These are phyloP conservation scores for Conus ventricosus DNA, from an alignment of 1,140 invertebrate genomes.

Conservation along the genomic window DNA sequence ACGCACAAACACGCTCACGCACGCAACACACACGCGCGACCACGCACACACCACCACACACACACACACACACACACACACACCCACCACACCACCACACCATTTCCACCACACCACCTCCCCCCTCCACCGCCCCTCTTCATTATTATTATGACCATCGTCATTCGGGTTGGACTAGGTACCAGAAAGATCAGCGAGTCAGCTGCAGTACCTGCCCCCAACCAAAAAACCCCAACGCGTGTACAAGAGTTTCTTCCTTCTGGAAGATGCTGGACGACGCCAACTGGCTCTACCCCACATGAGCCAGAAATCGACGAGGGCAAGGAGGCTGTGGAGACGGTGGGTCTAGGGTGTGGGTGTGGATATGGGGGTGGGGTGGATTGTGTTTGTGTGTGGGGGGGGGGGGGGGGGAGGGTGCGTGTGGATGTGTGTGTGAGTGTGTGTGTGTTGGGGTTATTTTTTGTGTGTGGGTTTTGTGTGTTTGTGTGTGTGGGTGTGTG, in stretches of 20 bases:
- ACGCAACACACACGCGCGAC: too few relatives aligned
- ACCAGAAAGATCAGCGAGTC: neutral
- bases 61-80: too few relatives aligned
- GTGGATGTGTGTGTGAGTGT: too few relatives aligned
- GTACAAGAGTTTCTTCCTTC: conserved; percentile 18
- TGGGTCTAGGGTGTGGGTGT: neutral
- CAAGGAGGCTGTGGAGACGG: neutral
- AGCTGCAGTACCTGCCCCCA: neutral
- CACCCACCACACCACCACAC: neutral
- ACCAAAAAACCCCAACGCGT: neutral
- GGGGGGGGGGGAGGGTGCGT: too few relatives aligned
- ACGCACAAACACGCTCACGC: too few relatives aligned
- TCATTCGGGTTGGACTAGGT: neutral
- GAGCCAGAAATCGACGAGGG: neutral
- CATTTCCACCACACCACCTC: neutral
- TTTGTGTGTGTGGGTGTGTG: too few relatives aligned
- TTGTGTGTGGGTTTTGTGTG: neutral
- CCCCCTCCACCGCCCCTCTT: neutral
- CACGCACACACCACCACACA: too few relatives aligned
- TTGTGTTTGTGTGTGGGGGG: neutral
- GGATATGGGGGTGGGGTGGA: neutral
- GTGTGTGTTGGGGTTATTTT: neutral
- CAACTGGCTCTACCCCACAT: neutral
- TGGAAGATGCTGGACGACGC: conserved; percentile 26
- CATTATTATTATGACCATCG: neutral